A percentile compares a stretch with the other conserved stretches of the same genome.
phyloP scores from a whole-genome alignment of 1,140 invertebrate species.

The Drosophila willistoni region DNA sequence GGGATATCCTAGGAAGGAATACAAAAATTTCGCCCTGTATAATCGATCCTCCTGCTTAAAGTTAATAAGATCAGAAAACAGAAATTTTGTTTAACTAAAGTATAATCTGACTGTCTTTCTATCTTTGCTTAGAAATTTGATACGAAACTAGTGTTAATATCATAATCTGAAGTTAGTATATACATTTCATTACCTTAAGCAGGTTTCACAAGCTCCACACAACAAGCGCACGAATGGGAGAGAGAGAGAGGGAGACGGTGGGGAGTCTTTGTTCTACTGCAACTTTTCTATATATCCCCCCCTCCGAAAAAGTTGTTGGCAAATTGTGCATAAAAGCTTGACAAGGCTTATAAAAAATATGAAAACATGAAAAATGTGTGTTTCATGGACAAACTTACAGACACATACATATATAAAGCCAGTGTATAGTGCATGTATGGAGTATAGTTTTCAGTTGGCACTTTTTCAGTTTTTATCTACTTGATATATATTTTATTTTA shows the following conservation, averaged over 20 bases:
- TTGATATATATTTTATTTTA: slow-evolving; percentile 18
- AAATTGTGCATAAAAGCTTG: slow-evolving; percentile 19
- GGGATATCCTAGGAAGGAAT: too few species aligned
- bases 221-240: too few species aligned
- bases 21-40: too few species aligned
- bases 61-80: too few species aligned
- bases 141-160: background rate
- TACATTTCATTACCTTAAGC: slow-evolving; percentile 3
- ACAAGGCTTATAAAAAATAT: slow-evolving; percentile 22
- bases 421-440: slow-evolving; percentile 6
- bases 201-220: background rate
- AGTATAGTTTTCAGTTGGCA: slow-evolving; percentile 12
- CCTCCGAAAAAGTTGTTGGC: slow-evolving; percentile 15
- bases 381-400: slow-evolving; percentile 2
- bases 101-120: background rate
- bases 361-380: slow-evolving; percentile 25
- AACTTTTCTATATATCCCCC: slow-evolving; percentile 8
- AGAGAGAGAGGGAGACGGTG: too few species aligned
- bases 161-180: slow-evolving; percentile 12
- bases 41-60: too few species aligned
- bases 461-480: slow-evolving; percentile 13
- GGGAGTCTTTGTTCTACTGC: background rate
- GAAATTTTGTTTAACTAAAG: too few species aligned
- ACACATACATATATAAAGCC: background rate
- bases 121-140: background rate